Percentiles rank a stretch among this genome's conserved stretches.
phyloP scores from a whole-genome alignment of 2,888 invertebrate genomes.

The Drepanosiphum platanoidis region DNA sequence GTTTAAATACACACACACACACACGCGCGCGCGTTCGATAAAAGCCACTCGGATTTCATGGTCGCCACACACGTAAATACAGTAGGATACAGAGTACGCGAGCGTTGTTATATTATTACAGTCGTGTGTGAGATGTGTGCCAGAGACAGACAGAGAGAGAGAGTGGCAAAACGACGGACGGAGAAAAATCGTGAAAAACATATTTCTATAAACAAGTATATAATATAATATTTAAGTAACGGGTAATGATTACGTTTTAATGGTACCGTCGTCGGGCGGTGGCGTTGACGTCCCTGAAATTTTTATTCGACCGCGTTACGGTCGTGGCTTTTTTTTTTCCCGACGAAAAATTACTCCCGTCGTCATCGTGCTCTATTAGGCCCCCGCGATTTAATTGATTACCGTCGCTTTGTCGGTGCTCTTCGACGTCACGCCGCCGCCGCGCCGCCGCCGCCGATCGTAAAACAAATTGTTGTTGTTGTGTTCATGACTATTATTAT shows the following conservation, averaged over 20 bases:
- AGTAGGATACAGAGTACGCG: not conserved
- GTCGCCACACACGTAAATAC: not conserved
- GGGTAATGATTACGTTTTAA: slow-evolving; percentile 23
- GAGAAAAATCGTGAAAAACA: slow-evolving; percentile 11
- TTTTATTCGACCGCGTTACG: slow-evolving; percentile 44
- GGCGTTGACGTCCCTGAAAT: slow-evolving; percentile 31
- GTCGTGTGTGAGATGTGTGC: too few relatives aligned
- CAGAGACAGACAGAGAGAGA: not conserved
- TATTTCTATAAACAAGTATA: not conserved
- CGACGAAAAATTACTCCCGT: not conserved
- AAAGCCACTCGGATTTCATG: slow-evolving; percentile 52
- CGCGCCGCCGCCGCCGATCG: too few relatives aligned
- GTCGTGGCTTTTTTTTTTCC: not conserved
- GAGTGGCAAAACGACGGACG: not conserved
- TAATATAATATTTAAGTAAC: not conserved
- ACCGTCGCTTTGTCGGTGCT: not conserved
- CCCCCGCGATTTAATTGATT: not conserved
- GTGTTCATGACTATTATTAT: not conserved
- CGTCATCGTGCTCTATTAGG: too few relatives aligned
- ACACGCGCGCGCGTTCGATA: not conserved
- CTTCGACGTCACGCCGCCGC: too few relatives aligned
- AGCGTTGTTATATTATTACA: not conserved
- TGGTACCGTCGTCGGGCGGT: not conserved
- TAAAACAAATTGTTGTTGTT: not conserved
- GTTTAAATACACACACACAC: not conserved